Conservation (phyloP, 2,113 vertebrate species). For the Mystacornis crossleyi region DNA sequence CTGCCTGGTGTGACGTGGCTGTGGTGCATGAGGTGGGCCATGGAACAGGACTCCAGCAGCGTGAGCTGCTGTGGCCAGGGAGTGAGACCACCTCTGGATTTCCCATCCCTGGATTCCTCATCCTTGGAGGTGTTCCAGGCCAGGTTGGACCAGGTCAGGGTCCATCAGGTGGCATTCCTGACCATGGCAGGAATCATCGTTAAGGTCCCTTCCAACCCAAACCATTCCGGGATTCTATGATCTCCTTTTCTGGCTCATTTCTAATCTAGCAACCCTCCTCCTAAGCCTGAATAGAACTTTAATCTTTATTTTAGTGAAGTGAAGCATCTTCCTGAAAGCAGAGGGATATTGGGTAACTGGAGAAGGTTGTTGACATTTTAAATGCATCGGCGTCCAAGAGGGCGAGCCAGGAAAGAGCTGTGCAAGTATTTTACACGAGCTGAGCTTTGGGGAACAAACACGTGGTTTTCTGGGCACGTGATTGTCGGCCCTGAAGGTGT, state of each 20-base stretch:
- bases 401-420: background rate
- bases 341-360: background rate
- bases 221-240: background rate
- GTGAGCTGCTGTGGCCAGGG: background rate
- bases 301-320: background rate
- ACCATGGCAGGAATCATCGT: background rate
- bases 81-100: background rate
- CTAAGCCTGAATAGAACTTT: background rate
- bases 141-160: background rate
- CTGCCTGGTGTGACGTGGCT: rapidly evolving
- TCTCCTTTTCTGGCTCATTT: background rate
- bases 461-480: background rate
- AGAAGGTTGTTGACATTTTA: background rate
- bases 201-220: background rate
- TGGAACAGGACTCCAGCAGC: background rate
- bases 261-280: background rate
- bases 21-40: background rate
- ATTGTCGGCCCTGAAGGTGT: background rate
- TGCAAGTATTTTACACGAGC: background rate
- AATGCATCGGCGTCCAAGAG: background rate
- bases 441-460: background rate
- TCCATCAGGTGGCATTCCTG: background rate
- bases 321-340: background rate
- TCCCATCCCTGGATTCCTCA: background rate
- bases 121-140: background rate